These are phyloP conservation scores for Pristionchus entomophagus DNA, from an alignment of 2,888 invertebrate genomes.

Conservation along the genomic window DNA sequence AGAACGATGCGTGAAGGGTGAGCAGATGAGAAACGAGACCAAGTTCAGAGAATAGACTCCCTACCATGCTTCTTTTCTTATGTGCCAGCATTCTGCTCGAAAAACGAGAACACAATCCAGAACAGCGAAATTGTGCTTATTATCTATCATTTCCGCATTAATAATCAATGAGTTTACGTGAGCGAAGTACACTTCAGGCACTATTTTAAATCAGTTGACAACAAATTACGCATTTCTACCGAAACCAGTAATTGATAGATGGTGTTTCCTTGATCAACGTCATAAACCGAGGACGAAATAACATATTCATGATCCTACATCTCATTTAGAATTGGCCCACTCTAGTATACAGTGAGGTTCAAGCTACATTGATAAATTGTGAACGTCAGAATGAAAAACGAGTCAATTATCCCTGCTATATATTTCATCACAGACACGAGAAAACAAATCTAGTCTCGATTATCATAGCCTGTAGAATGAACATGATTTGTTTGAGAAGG, in stretches of 20 bases:
- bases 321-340: too few species aligned
- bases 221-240: too few species aligned
- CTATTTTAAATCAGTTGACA: background rate
- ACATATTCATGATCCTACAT: background rate
- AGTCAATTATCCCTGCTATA: too few species aligned
- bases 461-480: too few species aligned
- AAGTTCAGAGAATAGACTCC: background rate
- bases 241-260: too few species aligned
- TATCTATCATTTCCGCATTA: background rate
- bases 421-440: too few species aligned
- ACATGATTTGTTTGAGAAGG: slow-evolving; percentile 32
- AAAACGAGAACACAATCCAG: background rate
- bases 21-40: background rate
- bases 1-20: slow-evolving; percentile 1
- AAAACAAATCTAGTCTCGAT: too few species aligned
- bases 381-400: background rate
- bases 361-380: too few species aligned
- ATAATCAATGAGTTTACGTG: background rate
- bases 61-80: too few species aligned
- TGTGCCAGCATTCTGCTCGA: background rate
- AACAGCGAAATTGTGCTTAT: background rate
- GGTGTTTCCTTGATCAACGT: background rate
- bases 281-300: background rate
- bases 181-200: background rate
- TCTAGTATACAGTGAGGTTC: too few species aligned